These are phyloP conservation scores for Sweltsa coloradensis DNA, from an alignment of 1,140 invertebrate species.

Conservation along the genomic window DNA sequence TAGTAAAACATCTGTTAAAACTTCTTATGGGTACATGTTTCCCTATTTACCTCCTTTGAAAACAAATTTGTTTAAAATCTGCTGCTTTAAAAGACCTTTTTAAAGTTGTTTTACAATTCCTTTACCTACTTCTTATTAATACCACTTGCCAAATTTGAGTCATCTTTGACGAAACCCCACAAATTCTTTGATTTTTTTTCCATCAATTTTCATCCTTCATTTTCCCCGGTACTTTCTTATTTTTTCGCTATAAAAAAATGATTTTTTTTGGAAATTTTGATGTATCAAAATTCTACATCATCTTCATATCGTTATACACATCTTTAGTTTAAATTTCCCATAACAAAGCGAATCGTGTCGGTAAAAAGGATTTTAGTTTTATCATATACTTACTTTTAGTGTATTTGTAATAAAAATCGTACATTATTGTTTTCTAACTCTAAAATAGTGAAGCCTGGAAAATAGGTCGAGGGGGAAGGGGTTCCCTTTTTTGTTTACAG, in stretches of 20 bases:
- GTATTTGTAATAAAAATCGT: conserved; percentile 24
- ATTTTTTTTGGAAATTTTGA: conserved; percentile 6
- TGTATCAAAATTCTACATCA: conserved; percentile 23
- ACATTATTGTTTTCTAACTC: conserved; percentile 22
- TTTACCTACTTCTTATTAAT: not conserved
- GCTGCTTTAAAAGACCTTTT: not conserved
- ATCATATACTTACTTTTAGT: conserved; percentile 22
- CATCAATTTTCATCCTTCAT: conserved; percentile 36
- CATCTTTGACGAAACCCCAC: conserved; percentile 32
- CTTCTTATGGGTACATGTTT: not conserved
- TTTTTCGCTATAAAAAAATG: conserved; percentile 11
- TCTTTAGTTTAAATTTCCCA: conserved; percentile 27
- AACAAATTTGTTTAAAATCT: not conserved
- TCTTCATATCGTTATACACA: conserved; percentile 29
- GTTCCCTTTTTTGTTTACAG: not conserved
- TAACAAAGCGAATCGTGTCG: conserved; percentile 33
- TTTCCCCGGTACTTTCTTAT: conserved; percentile 35
- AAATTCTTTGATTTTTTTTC: conserved; percentile 27
- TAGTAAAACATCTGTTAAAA: not conserved
- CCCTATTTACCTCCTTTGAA: not conserved
- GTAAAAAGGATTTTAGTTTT: conserved; percentile 25
- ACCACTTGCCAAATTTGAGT: conserved; percentile 17
- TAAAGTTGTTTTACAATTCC: not conserved
- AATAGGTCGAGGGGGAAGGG: conserved; percentile 17
- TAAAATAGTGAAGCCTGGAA: conserved; percentile 18